Base-by-base conservation (phyloP, 2,797 vertebrate genomes). In the Acomys russatus region DNA sequence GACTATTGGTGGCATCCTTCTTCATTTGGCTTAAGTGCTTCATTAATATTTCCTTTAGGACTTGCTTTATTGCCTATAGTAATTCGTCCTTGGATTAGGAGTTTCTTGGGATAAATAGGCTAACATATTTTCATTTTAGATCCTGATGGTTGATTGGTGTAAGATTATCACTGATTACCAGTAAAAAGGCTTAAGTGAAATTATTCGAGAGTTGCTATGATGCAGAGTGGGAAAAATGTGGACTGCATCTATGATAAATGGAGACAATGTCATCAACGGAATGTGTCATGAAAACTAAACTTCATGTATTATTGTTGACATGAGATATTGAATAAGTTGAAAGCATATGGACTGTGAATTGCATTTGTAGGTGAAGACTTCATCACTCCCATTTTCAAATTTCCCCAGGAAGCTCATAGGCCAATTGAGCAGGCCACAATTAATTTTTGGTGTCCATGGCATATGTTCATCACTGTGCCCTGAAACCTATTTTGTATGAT, bases 401-500 rank as follows among this genome's bases (percentile, higher is more conserved):
- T 95, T 91, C 3, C 33, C 88, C 30, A 54, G 76, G 64, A 92
- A 89, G 77, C 64, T 90, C 59, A 80, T 28, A 77, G 59, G 5
- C 64, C 83, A 76, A 30, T 78, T 64, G n/a, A 89, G 25, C 33
- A 87, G 51, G 44, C 84, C 44, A 68, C 66, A 80, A 35, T 91
- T 64, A 89, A 89, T 90, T 56, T 38, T 71, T 93, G 44, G 9
- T 79, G 49, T 92, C 66, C 23, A 23, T 33, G 18, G 2, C 1
- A 7, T 84, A n/a, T 90, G 35, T 35, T 35, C 33, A 54, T 54
- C 59, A 17, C 61, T n/a, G 1, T 90, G 4, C 85, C 84, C 85
- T 94, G 23, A 92, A 71, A 82, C 5, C 30, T 66, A 88, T 96
- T 84, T 68, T 59, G 54, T 88, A 33, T n/a, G n/a, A 93, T 3